Base-by-base conservation (phyloP, 2,888 invertebrate genomes). In the Dynastes grantii region DNA sequence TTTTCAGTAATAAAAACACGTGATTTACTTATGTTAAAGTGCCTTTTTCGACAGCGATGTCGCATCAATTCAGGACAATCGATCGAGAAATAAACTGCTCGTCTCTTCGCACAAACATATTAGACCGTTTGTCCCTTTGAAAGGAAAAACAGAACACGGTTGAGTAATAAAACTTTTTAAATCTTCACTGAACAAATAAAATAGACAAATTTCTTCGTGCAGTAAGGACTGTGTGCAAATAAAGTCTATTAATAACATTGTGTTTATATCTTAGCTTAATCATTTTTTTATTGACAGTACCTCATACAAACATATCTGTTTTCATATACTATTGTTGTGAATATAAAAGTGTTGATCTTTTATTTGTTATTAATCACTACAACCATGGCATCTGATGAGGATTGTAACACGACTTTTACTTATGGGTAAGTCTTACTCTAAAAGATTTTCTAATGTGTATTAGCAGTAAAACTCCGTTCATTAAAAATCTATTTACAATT, bases 341-440 rank as follows among this genome's bases (percentile, higher is more conserved):
- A 37, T 65, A 53, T 8, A 76, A 29, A 22, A 76, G 64, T 65
- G 76, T 40, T 76, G 65, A 67, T 51, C 16, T 71, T 49, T 32
- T 51, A 64, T 71, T 80, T 49, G 51, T 75, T 65, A 53, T 16
- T 13, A 53, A 51, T 76, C 70, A 40, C 58, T 76, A 40, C 73
- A 81, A 85, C 83, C 78, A 89, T 88, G 89, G 88, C 89, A 82
- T 89, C 89, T 78, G 89, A 89, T 84, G 89, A 89, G 86, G 89
- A 89, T 84, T 88, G 88, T 84, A 87, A 85, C 79, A 85, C 85
- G 68, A 86, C 88, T 68, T 87, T 86, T 82, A 84, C 87, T 75
- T 89, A 88, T 80, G 86, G 86, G 89, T 89, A 87, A 88, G 88
- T 87, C 79, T 67, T 40, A 55, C 22, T 70, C 8, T 3, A 29